phyloP scores from a whole-genome alignment of 2,113 vertebrate species.

The Sebastes fasciatus region DNA sequence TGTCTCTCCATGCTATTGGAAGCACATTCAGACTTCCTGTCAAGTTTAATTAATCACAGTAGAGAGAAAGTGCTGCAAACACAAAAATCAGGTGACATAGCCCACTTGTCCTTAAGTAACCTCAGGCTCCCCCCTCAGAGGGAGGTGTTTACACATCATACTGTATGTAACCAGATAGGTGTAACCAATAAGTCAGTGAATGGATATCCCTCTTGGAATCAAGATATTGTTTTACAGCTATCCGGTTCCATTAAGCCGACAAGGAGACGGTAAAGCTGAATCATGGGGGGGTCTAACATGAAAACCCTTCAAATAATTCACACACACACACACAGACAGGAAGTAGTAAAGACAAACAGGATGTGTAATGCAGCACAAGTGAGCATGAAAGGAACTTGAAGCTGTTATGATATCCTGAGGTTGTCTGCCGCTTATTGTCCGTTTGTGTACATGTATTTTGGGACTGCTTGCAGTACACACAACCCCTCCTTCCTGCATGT shows the following conservation, averaged over 20 bases:
- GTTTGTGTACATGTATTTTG: constrained; percentile 32
- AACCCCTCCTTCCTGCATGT: constrained; percentile 52
- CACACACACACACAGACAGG: constrained; percentile 18
- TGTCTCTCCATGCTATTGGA: not conserved
- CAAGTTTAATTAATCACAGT: constrained; percentile 9
- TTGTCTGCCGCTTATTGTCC: constrained; percentile 17
- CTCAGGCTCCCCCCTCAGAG: not conserved
- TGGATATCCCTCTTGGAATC: constrained; percentile 28
- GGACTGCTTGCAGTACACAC: constrained; percentile 5
- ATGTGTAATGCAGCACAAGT: constrained; percentile 37
- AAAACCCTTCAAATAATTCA: constrained; percentile 21
- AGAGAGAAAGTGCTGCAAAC: not conserved
- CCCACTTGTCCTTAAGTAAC: constrained; percentile 56
- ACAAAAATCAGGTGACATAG: constrained; percentile 21
- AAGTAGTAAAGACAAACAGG: constrained; percentile 56
- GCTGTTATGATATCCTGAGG: constrained; percentile 40
- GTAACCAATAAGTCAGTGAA: constrained; percentile 52
- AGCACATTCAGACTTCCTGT: not conserved
- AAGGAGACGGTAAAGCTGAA: not conserved
- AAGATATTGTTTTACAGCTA: constrained; percentile 50
- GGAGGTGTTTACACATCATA: constrained; percentile 27
- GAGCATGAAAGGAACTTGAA: constrained; percentile 44
- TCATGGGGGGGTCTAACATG: not conserved
- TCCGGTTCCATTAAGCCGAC: constrained; percentile 45
- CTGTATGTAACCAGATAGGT: constrained; percentile 58